Conservation (phyloP, 2,113 vertebrate genomes). For the Nettapus auritus region DNA sequence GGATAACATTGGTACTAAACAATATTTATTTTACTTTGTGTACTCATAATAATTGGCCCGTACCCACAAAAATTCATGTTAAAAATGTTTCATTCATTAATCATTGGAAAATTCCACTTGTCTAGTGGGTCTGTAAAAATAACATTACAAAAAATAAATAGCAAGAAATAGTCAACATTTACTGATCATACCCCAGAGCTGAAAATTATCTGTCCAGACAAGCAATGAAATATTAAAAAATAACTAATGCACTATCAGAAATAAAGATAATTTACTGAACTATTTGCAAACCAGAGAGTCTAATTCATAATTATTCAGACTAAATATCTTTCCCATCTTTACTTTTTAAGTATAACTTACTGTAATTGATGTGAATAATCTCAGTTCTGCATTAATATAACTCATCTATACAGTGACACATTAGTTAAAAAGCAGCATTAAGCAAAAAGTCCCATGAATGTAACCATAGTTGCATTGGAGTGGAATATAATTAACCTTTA, state of each 20-base stretch:
- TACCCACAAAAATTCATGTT: not conserved
- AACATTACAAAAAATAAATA: not conserved
- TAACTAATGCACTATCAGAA: not conserved
- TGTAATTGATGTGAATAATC: not conserved
- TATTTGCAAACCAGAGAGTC: not conserved
- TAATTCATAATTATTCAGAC: not conserved
- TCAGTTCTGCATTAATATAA: not conserved
- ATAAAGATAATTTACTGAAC: not conserved
- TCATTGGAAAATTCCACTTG: not conserved
- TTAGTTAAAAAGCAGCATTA: not conserved
- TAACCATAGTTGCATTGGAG: not conserved
- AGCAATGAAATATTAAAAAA: not conserved
- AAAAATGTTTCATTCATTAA: not conserved
- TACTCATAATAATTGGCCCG: not conserved
- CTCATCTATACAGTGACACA: not conserved
- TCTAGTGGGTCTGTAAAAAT: not conserved
- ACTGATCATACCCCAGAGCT: not conserved
- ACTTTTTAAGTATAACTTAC: not conserved
- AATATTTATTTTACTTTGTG: not conserved
- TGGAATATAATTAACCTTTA: slow-evolving; percentile 32
- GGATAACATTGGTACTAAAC: not conserved
- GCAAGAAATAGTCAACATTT: not conserved
- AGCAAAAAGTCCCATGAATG: not conserved
- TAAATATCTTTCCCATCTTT: not conserved
- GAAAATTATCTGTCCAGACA: not conserved